Percentiles rank a stretch among this genome's conserved stretches.
These are phyloP conservation scores for Scaptomyza polygonia DNA, from an alignment of 2,888 invertebrate species.

Conservation along the genomic window DNA sequence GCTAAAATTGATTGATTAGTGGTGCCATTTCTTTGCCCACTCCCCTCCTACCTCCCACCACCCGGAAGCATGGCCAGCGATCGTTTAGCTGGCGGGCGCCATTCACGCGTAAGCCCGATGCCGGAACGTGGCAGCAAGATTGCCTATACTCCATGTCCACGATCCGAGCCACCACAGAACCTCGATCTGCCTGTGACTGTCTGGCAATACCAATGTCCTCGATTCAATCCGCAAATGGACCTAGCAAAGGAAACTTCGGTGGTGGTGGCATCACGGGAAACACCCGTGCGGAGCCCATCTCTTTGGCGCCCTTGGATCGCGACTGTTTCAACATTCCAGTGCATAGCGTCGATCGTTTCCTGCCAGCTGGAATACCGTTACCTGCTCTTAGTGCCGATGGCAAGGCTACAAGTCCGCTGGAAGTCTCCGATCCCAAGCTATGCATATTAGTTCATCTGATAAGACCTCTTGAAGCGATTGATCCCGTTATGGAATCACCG, in stretches of 20 bases:
- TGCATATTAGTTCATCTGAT: slow-evolving; percentile 95
- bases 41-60: no score
- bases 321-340: slow-evolving; percentile 97
- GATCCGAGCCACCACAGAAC: slow-evolving; percentile 83
- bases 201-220: slow-evolving; percentile 84
- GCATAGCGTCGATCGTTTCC: slow-evolving; percentile 93
- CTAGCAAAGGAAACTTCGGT: slow-evolving; percentile 75
- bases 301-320: slow-evolving; percentile 92
- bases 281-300: slow-evolving; percentile 88
- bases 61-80: slow-evolving; percentile 62
- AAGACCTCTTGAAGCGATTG: slow-evolving; percentile 94
- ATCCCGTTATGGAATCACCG: slow-evolving; percentile 93
- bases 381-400: slow-evolving; percentile 88
- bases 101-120: slow-evolving; percentile 84
- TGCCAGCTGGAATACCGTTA: slow-evolving; percentile 94
- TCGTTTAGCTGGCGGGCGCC: slow-evolving; percentile 79
- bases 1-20: slow-evolving; percentile 7
- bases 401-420: slow-evolving; percentile 86
- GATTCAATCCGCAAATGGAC: slow-evolving; percentile 80
- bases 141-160: slow-evolving; percentile 84
- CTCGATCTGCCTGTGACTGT: slow-evolving; percentile 73
- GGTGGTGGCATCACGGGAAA: slow-evolving; percentile 67
- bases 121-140: slow-evolving; percentile 83
- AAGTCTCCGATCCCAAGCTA: slow-evolving; percentile 95
- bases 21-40: not conserved